Evolutionary conservation across 1,140 invertebrate genomes (phyloP).

Genomic region (Microplitis mediator): DNA sequence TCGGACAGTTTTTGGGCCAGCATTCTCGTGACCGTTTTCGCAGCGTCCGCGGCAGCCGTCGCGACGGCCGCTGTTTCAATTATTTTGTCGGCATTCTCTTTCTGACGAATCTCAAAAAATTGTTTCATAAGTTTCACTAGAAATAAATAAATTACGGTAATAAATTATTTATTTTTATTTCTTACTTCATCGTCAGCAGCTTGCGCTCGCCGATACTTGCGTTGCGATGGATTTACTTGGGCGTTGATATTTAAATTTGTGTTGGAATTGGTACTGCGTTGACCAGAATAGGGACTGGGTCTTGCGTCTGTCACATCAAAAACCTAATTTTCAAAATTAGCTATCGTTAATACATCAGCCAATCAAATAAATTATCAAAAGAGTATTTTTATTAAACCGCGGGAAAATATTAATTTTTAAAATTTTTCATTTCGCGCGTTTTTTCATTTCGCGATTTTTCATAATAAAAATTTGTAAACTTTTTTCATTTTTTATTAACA

Average conservation of each 20-base stretch:
- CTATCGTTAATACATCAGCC: too few species aligned
- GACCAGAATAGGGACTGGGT: background rate
- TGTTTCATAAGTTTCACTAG: too few species aligned
- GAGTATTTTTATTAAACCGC: too few species aligned
- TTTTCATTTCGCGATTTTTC: too few species aligned
- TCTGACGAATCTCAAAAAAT: background rate
- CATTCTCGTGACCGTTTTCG: background rate
- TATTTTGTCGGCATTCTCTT: background rate
- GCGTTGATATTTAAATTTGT: background rate
- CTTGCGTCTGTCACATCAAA: background rate
- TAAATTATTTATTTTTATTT: background rate
- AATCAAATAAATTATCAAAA: too few species aligned
- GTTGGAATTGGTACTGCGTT: background rate
- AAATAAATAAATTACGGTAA: background rate
- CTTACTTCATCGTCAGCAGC: background rate
- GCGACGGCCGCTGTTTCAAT: background rate
- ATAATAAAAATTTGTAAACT: too few species aligned
- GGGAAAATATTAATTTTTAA: too few species aligned
- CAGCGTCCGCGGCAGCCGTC: slow-evolving; percentile 17
- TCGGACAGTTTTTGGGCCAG: slow-evolving; percentile 1
- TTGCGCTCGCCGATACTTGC: background rate
- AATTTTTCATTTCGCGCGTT: too few species aligned
- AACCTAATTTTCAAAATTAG: background rate
- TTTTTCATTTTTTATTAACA: too few species aligned
- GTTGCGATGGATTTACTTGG: background rate